Evolutionary conservation across 2,888 invertebrate species (phyloP).

Genomic region (Alviniconcha strummeri): DNA sequence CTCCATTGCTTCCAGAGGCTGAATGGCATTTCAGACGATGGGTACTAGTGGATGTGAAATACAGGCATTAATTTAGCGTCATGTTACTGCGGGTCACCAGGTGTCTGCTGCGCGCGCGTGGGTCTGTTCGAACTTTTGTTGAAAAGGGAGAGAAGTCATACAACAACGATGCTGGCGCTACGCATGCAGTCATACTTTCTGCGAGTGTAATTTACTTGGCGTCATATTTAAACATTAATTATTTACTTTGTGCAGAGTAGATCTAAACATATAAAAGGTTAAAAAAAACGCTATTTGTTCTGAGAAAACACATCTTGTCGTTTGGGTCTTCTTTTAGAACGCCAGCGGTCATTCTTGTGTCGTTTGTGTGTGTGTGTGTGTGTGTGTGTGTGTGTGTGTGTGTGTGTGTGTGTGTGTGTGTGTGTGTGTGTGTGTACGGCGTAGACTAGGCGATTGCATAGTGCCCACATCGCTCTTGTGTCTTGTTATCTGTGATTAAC

Average conservation of each 20-base stretch:
- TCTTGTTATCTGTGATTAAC: not conserved
- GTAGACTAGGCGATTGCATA: not conserved
- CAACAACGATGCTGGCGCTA: not conserved
- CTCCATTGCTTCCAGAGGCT: no score
- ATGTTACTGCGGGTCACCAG: no score
- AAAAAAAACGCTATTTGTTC: not conserved
- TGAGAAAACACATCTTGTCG: not conserved
- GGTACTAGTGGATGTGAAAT: no score
- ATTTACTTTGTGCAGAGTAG: no score
- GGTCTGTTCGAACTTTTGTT: no score
- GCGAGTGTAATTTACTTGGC: not conserved
- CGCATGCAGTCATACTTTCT: not conserved
- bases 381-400: not conserved
- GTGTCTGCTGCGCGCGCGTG: no score
- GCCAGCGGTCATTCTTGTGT: not conserved
- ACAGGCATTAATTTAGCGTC: no score
- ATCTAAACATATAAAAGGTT: not conserved
- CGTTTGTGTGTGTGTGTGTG: conserved; percentile 1
- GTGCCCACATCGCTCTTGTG: not conserved
- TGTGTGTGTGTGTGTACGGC: not conserved
- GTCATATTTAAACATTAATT: no score
- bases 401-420: not conserved
- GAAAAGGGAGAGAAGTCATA: no score
- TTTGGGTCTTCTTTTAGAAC: not conserved
- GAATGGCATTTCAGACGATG: no score